Evolutionary conservation across 2,113 vertebrate genomes (phyloP).

Genomic region (Terrapene triunguis): DNA sequence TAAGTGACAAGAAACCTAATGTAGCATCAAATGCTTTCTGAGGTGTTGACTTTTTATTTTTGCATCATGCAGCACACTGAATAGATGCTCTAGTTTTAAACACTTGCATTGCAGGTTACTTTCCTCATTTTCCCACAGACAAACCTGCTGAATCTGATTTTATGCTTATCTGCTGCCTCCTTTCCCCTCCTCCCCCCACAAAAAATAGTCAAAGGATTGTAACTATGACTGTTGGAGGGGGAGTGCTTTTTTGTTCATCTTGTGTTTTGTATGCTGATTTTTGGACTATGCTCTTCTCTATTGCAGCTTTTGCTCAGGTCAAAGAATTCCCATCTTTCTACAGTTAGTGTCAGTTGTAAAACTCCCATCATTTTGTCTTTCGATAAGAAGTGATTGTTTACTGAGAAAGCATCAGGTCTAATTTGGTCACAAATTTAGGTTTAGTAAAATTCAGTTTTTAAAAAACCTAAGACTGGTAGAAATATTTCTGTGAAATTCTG

Average conservation of each 20-base stretch:
- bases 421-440: background rate
- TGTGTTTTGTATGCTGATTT: background rate
- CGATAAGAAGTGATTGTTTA: background rate
- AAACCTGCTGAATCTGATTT: background rate
- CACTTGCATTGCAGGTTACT: background rate
- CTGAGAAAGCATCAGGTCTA: background rate
- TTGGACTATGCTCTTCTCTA: background rate
- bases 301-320: background rate
- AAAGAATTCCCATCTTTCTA: background rate
- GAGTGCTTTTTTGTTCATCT: background rate
- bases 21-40: background rate
- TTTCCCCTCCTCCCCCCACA: background rate
- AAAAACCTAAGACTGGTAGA: background rate
- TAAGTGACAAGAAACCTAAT: background rate
- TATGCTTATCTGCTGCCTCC: fast-evolving
- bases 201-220: background rate
- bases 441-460: background rate
- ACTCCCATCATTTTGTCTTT: background rate
- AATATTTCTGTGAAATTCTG: background rate
- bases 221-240: background rate
- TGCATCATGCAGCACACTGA: background rate
- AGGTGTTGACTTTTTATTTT: background rate
- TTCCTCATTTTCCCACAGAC: background rate
- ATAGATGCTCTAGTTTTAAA: background rate
- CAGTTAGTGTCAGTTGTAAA: background rate